Conservation (phyloP, 1,140 invertebrate genomes). For the Lasaia peninsularis region DNA sequence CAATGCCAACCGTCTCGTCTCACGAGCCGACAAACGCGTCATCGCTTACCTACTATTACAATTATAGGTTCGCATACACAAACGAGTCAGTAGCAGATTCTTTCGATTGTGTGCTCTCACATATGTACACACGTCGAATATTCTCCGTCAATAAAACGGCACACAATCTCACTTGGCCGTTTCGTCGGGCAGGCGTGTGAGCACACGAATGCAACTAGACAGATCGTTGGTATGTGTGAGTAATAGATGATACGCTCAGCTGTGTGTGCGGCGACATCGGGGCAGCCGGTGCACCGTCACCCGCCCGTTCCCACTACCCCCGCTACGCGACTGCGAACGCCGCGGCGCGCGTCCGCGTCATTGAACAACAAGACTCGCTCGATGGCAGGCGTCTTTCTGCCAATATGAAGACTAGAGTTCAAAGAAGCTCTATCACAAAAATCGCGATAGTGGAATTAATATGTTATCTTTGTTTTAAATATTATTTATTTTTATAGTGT, state of each 20-base stretch:
- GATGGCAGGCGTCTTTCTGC: slow-evolving; percentile 72
- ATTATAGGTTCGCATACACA: slow-evolving; percentile 72
- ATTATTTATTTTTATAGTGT: slow-evolving; percentile 77
- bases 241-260: slow-evolving; percentile 38
- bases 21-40: slow-evolving; percentile 74
- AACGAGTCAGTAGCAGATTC: slow-evolving; percentile 57
- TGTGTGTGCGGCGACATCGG: slow-evolving; percentile 65
- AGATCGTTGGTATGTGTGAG: slow-evolving; percentile 48
- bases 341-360: slow-evolving; percentile 72
- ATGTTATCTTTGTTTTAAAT: slow-evolving; percentile 72
- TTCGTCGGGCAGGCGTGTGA: slow-evolving; percentile 50
- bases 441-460: slow-evolving; percentile 74
- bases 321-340: slow-evolving; percentile 71
- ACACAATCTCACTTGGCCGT: slow-evolving; percentile 41
- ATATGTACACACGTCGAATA: slow-evolving; percentile 49
- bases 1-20: slow-evolving; percentile 75
- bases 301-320: slow-evolving; percentile 59
- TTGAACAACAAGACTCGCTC: slow-evolving; percentile 75
- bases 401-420: slow-evolving; percentile 74
- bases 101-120: slow-evolving; percentile 51
- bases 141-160: slow-evolving; percentile 30
- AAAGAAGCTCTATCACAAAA: slow-evolving; percentile 65
- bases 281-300: slow-evolving; percentile 71
- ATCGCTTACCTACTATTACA: slow-evolving; percentile 73
- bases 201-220: slow-evolving; percentile 67